These are phyloP conservation scores for Fistularia tabacaria DNA, from an alignment of 2,797 vertebrate species.

Conservation along the genomic window DNA sequence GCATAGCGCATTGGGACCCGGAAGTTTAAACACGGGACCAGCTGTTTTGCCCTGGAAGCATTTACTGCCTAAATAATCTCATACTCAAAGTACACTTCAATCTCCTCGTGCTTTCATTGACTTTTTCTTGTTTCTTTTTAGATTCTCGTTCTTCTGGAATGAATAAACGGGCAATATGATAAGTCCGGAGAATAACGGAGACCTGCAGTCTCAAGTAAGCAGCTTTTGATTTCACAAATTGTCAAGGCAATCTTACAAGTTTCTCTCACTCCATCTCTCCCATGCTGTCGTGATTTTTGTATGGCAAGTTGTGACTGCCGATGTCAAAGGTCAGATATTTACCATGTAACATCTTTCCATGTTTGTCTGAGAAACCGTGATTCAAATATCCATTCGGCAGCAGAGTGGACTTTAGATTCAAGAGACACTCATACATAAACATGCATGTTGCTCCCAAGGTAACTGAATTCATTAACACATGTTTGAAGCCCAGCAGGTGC, in stretches of 20 bases:
- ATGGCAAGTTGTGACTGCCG: neutral
- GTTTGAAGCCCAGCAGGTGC: constrained; percentile 24
- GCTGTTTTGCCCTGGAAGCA: neutral
- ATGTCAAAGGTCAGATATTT: no score
- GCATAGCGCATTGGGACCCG: neutral
- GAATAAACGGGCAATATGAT: constrained; percentile 47
- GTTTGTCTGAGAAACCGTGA: no score
- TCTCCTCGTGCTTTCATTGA: neutral
- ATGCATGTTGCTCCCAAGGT: constrained; percentile 6
- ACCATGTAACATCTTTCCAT: no score
- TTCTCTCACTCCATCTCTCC: neutral
- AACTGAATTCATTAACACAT: constrained; percentile 38
- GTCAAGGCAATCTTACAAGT: neutral
- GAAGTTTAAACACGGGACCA: neutral
- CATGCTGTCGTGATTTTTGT: constrained; percentile 2
- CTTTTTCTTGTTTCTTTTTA: neutral
- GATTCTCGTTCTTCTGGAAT: constrained; percentile 1
- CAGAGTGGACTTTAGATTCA: no score
- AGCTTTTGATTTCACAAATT: neutral
- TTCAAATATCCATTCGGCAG: no score
- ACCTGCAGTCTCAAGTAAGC: constrained; percentile 76
- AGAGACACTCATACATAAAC: constrained; percentile 1
- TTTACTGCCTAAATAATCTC: no score
- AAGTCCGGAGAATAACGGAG: constrained; percentile 50
- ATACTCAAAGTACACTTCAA: no score